Evolutionary conservation across 2,113 vertebrate genomes (phyloP), one percentile per base, ranked within the genome.

Genomic region (Aythya baeri): DNA sequence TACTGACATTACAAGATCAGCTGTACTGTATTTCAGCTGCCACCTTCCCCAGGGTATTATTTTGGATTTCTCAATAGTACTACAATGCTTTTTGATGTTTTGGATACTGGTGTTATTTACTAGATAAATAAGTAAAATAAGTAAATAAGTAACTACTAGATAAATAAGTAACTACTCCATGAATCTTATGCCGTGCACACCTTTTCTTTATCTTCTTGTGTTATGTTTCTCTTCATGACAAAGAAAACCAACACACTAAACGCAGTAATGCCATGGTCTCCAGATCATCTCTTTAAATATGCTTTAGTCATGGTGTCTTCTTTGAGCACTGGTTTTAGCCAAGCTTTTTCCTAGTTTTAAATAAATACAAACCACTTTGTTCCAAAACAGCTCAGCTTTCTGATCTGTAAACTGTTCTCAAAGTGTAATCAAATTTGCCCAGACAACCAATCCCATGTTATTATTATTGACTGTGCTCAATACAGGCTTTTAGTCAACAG

Each of bases 21-120:
- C 71, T 68, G 31, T 2, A 36, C 29, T 12, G 4, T 82, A 76
- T 43, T 22, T 57, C 25, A 55, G 20, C 25, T 96, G 52, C 70
- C 77, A 75, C 21, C 38, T 90, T 80, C 65, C 36, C 34, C 32
- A 49, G 46, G 9, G 10, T 22, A 41, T 41, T 41, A 52, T 75
- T 91, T 75, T 81, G 61, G 65, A 83, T 90, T 96, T 80, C 90
- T 90, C 80, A 68, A 65, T 52, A 77, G 27, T 34, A 66, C 32
- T 54, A 27, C 31, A 63, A 80, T 71, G 34, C 2, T 91, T 93
- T 79, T 86, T 80, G 72, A 80, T 57, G 34, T 63, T 91, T 74
- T 34, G 89, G 85, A 86, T 83, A 34, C 5, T n/a, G 15, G 2
- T 77, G n/a, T 68, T 57, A 54, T 70, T 85, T 89, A 36, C 36